These are phyloP conservation scores for Drosophila falleni DNA, from an alignment of 2,888 invertebrate genomes.

Conservation along the genomic window DNA sequence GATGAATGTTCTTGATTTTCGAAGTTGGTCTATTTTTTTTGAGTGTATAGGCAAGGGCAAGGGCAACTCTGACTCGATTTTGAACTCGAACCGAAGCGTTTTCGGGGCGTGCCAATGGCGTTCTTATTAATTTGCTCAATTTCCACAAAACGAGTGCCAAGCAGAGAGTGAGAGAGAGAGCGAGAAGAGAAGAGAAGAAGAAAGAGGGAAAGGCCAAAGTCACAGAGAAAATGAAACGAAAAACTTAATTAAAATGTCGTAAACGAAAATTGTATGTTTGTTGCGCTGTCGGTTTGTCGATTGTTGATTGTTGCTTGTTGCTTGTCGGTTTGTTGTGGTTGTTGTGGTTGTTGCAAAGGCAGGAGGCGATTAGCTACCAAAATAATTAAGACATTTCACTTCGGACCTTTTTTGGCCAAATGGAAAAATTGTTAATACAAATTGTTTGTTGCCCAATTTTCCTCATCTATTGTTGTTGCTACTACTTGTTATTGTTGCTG, in stretches of 20 bases:
- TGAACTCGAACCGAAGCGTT: slow-evolving; percentile 41
- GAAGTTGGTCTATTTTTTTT: too few relatives aligned
- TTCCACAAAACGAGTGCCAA: slow-evolving; percentile 46
- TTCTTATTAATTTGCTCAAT: slow-evolving; percentile 78
- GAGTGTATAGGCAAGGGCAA: slow-evolving; percentile 17
- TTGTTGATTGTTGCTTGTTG: slow-evolving; percentile 36
- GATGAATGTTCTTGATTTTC: too few relatives aligned
- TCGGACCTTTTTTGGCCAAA: slow-evolving; percentile 54
- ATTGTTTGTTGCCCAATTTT: slow-evolving; percentile 78
- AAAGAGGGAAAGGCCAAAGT: slow-evolving; percentile 3
- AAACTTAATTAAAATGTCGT: slow-evolving; percentile 81
- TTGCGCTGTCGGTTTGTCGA: slow-evolving; percentile 43
- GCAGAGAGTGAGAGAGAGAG: neutral
- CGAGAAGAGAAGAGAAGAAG: neutral
- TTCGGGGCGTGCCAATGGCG: slow-evolving; percentile 76
- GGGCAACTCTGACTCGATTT: slow-evolving; percentile 23
- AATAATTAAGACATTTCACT: slow-evolving; percentile 80
- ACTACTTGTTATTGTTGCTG: slow-evolving; percentile 29
- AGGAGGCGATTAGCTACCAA: slow-evolving; percentile 68
- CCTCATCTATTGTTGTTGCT: too few relatives aligned
- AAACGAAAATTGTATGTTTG: slow-evolving; percentile 78
- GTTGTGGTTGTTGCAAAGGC: slow-evolving; percentile 18
- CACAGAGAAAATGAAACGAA: slow-evolving; percentile 43
- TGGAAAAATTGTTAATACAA: slow-evolving; percentile 76
- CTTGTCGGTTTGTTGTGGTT: slow-evolving; percentile 14